Evolutionary conservation across 2,113 vertebrate genomes (phyloP).

Genomic region (Muntiacus reevesi): DNA sequence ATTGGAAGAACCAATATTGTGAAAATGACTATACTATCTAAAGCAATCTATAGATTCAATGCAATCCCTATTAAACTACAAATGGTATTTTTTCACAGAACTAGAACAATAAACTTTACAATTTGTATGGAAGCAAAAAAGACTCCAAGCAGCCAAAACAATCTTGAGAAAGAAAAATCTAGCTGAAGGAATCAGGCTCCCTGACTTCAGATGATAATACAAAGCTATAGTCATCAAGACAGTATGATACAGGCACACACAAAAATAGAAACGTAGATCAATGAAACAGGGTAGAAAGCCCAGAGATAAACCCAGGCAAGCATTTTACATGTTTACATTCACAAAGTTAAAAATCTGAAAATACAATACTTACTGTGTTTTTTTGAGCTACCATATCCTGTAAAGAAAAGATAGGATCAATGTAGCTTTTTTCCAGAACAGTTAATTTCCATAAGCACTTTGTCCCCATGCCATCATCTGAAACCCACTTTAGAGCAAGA

Average conservation of each 20-base stretch:
- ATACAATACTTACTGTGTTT: slow-evolving; percentile 93
- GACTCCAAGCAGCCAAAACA: neutral
- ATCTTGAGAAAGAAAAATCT: neutral
- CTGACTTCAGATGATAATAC: neutral
- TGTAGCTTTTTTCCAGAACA: neutral
- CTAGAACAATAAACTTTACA: neutral
- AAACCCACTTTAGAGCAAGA: neutral
- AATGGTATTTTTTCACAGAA: neutral
- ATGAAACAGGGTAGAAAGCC: neutral
- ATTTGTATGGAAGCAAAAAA: neutral
- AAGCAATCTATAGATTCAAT: neutral
- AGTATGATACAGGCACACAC: neutral
- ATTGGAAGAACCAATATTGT: neutral
- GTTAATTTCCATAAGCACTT: neutral
- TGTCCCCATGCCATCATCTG: neutral
- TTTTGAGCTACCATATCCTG: slow-evolving; percentile 95
- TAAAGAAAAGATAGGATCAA: slow-evolving; percentile 51
- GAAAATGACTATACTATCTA: neutral
- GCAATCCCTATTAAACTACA: neutral
- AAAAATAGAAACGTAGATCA: neutral
- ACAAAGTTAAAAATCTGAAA: slow-evolving; percentile 19
- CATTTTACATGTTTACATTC: slow-evolving; percentile 1
- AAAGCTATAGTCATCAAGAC: neutral
- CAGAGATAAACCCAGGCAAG: neutral
- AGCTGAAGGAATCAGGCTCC: neutral